Percentiles rank a stretch among this genome's conserved stretches.
Evolutionary conservation across 1,140 invertebrate genomes (phyloP).

Genomic region (Linepithema humile): DNA sequence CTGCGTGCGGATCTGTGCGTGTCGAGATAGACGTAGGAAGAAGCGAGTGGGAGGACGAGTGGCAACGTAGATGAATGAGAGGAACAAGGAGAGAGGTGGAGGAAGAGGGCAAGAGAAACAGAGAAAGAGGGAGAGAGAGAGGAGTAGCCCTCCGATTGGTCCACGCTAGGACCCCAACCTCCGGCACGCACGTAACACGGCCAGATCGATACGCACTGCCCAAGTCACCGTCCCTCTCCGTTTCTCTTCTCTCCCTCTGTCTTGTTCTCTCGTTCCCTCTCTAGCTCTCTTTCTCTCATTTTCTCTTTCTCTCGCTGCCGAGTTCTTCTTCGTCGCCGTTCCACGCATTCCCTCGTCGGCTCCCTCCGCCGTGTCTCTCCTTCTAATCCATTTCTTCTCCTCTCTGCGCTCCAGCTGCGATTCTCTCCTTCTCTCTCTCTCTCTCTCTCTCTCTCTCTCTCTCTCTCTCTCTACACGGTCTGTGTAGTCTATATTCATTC

Average conservation of each 20-base stretch:
- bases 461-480: not conserved
- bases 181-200: slow-evolving; percentile 81
- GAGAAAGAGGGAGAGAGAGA: slow-evolving; percentile 71
- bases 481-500: not conserved
- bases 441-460: not conserved
- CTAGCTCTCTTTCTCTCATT: slow-evolving; percentile 24
- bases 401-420: not conserved
- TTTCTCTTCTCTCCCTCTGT: slow-evolving; percentile 67
- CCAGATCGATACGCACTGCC: slow-evolving; percentile 85
- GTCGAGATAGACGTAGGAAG: slow-evolving; percentile 37
- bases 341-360: not conserved
- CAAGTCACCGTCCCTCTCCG: slow-evolving; percentile 78
- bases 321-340: not conserved
- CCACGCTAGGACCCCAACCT: slow-evolving; percentile 80
- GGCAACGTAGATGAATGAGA: slow-evolving; percentile 34
- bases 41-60: slow-evolving; percentile 44
- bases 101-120: slow-evolving; percentile 59
- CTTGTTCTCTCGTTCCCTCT: not conserved
- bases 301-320: slow-evolving; percentile 26
- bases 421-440: slow-evolving; percentile 9
- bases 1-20: slow-evolving; percentile 31
- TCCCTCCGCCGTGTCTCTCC: not conserved
- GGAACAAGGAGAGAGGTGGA: slow-evolving; percentile 52
- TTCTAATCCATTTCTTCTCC: slow-evolving; percentile 19
- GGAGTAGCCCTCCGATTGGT: slow-evolving; percentile 83